Conservation (phyloP, 2,113 vertebrate species). For the Rhombomys opimus region DNA sequence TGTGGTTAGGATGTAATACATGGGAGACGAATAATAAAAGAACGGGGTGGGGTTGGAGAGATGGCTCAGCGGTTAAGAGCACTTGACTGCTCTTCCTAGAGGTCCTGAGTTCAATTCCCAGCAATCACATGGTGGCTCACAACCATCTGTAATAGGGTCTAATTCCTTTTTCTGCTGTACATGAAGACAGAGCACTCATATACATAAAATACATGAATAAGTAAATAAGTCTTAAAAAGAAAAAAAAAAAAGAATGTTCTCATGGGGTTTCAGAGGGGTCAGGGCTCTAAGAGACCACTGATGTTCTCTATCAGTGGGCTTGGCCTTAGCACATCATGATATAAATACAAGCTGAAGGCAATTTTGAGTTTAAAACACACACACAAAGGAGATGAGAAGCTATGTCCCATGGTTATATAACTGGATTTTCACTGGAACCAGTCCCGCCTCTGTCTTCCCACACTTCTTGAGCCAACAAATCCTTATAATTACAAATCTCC, state of each 20-base stretch:
- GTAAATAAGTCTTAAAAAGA: no score
- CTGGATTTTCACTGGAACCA: constrained; percentile 32
- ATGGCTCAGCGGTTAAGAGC: no score
- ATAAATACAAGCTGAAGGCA: constrained; percentile 25
- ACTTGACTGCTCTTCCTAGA: no score
- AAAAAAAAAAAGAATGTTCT: neutral
- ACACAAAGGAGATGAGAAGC: constrained; percentile 1
- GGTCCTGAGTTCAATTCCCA: no score
- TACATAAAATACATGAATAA: no score
- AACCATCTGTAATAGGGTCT: no score
- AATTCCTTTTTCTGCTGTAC: no score
- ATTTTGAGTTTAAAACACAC: neutral
- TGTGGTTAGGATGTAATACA: neutral
- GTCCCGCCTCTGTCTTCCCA: neutral
- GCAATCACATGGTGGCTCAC: no score
- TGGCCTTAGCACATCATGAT: neutral
- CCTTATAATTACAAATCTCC: neutral
- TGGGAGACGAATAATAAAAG: neutral
- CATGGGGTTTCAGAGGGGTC: neutral
- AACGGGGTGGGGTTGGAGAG: no score
- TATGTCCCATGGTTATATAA: neutral
- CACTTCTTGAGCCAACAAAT: neutral
- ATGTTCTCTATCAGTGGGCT: neutral
- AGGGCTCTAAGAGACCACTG: neutral
- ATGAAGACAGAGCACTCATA: no score